phyloP scores from a whole-genome alignment of 2,113 vertebrate genomes.

The Psophia crepitans region DNA sequence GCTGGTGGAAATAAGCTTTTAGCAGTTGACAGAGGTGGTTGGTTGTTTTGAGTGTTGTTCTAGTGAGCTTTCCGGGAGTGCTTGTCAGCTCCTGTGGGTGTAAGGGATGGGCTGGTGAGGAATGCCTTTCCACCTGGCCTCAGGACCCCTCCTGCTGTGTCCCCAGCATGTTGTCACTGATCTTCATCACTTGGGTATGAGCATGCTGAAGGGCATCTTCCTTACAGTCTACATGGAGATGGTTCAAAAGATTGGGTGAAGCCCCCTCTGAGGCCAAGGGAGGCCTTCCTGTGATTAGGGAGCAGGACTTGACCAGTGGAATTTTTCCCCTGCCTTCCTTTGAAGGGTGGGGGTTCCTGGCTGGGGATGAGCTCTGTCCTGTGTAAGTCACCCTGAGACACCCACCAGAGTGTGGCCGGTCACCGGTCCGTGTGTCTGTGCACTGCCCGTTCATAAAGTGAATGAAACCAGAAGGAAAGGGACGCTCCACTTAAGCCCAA shows the following conservation, averaged over 20 bases:
- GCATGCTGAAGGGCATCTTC: background rate
- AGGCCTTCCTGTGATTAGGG: background rate
- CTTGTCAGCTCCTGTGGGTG: background rate
- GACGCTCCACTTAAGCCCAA: fast-evolving
- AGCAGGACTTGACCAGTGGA: background rate
- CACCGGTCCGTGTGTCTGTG: background rate
- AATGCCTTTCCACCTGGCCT: background rate
- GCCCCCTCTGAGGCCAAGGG: background rate
- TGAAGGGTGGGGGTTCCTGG: background rate
- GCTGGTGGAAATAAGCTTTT: background rate
- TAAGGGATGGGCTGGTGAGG: background rate
- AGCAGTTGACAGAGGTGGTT: background rate
- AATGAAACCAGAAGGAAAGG: background rate
- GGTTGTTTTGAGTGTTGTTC: background rate
- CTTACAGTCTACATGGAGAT: background rate
- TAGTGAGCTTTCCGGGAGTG: background rate
- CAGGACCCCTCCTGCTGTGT: background rate
- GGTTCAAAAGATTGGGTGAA: fast-evolving
- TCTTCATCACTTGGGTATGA: fast-evolving
- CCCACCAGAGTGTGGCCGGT: fast-evolving
- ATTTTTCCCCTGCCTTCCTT: background rate
- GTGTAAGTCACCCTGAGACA: background rate
- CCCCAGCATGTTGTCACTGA: background rate
- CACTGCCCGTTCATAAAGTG: background rate
- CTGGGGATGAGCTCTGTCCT: background rate